Base-by-base conservation (phyloP, 2,888 invertebrate genomes). In the Cotesia congregata region DNA sequence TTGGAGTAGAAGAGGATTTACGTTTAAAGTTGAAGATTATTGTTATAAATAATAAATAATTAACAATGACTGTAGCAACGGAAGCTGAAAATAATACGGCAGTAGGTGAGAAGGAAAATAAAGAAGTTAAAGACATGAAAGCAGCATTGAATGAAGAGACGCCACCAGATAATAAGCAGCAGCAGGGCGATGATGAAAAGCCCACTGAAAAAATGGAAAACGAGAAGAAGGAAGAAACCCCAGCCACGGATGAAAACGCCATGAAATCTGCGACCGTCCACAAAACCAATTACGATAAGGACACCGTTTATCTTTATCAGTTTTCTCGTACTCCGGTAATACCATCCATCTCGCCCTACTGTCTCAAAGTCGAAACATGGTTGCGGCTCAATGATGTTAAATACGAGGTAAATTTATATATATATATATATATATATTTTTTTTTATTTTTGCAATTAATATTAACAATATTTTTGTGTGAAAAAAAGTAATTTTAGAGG, bases 341-440 rank as follows among this genome's bases (percentile, higher is more conserved):
- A 88, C 97, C 97, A 78, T 97, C 97, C 80, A 92, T 96, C 85
- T 97, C 97, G 83, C 96, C 97, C 77, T 97, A 95, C 90, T 97
- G 97, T 91, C 93, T 98, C 89, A 98, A 98, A 93, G 96, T 97
- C 85, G 98, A 98, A 92, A 97, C 97, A 87, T 98, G 97, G 97
- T 93, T 98, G 83, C 93, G 98, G 89, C 93, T 98, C 86, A 94
- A 95, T 87, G 96, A 95, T 89, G 93, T 97, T 90, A 96, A 96
- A 91, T 98, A 97, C 91, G 97, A 97, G 96, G 97, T 97, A 91
- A 93, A 30, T 30, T 30, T 3, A 30, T 30, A 30, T 0, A 20
- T 20, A 20, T 20, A 20, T n/a, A n/a, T n/a, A n/a, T n/a, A n/a
- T n/a, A n/a, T n/a, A n/a, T n/a, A n/a, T n/a, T n/a, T n/a, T n/a